Base-by-base conservation (phyloP, 2,113 vertebrate genomes). In the Macquaria australasica region DNA sequence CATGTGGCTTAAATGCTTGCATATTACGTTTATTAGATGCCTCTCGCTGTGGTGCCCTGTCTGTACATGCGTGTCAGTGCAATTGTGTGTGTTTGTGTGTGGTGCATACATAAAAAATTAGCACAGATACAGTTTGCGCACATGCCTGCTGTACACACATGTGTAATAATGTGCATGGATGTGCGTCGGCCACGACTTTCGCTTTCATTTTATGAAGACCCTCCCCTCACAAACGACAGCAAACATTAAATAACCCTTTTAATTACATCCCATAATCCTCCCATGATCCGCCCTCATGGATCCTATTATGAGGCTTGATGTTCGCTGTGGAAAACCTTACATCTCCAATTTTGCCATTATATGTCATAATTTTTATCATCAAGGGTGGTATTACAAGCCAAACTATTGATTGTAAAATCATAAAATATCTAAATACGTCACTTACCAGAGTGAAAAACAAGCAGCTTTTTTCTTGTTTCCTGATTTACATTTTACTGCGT, bases 241-340 rank as follows among this genome's bases (percentile, higher is more conserved):
- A 88, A 91, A 93, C 85, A 90, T 91, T 88, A 92, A 94, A 92
- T 91, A 91, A 85, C 85, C 84, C 37, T 73, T 87, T 90, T 93
- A 94, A 94, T 94, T 93, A 90, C 86, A 90, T 90, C 85, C 89
- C 78, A 86, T 91, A 93, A 94, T 93, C 91, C 89, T 84, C 73
- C 77, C 59, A 81, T 87, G 85, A 93, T 87, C 83, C 81, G 6
- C 78, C 83, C 88, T 91, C 79, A 80, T 88, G 72, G 63, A 80
- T 88, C 64, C 81, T 62, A 80, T 84, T 79, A 91, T 73, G 68
- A 85, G 70, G 41, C 45, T 41, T 41, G 1, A 39, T 48, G 50
- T 71, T 69, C 6, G 23, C 62, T 59, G 58, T 53, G 73, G 70
- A 83, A 90, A 84, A 76, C 55, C 81, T 78, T 48, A 79, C 68